phyloP scores from a whole-genome alignment of 2,113 vertebrate genomes.

The Peromyscus californicus region DNA sequence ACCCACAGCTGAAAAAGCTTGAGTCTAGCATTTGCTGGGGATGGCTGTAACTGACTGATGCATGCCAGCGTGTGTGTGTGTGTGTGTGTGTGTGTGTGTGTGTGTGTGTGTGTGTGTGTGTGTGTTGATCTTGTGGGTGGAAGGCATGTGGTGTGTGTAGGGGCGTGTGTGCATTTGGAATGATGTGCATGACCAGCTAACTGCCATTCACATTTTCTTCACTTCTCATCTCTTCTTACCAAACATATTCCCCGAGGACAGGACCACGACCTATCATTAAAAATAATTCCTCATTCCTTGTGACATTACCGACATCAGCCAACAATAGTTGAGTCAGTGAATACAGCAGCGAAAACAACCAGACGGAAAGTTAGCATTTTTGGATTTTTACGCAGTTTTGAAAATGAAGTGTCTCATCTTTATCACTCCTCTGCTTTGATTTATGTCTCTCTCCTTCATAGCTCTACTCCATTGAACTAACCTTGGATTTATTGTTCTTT shows the following conservation, averaged over 20 bases:
- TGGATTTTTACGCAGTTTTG: conserved; percentile 24
- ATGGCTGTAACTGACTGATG: neutral
- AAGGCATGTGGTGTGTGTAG: too few relatives aligned
- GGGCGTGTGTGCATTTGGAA: neutral
- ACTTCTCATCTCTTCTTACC: neutral
- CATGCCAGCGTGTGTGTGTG: neutral
- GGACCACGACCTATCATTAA: neutral
- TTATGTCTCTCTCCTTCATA: neutral
- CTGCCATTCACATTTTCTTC: neutral
- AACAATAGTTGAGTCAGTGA: neutral
- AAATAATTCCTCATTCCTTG: neutral
- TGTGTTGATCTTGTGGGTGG: accelerated
- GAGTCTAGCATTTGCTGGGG: neutral
- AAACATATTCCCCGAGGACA: neutral
- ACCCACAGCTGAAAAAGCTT: neutral
- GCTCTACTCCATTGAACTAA: neutral
- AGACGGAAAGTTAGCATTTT: neutral
- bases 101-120: neutral
- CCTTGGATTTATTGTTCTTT: conserved; percentile 60
- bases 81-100: neutral
- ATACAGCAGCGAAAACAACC: neutral
- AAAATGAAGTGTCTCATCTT: neutral
- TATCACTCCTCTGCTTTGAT: conserved; percentile 30
- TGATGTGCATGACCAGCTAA: neutral
- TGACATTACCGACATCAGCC: neutral